Conservation (phyloP, 2,113 vertebrate genomes). For the Tenebrosternarchus preto region DNA sequence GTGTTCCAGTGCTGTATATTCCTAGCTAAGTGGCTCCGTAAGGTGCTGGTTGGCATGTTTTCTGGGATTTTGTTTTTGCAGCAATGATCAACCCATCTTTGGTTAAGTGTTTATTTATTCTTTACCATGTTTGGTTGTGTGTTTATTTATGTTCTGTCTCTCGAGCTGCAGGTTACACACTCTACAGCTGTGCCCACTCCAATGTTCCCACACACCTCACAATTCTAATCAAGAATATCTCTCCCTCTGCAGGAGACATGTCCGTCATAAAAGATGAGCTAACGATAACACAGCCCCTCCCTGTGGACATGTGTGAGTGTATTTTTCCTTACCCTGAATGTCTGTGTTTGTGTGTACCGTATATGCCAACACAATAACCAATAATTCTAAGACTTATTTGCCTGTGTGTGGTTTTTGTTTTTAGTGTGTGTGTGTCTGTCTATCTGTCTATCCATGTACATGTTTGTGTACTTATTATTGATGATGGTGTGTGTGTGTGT, state of each 20-base stretch:
- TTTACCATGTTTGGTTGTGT: too few relatives aligned
- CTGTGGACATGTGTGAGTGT: constrained; percentile 73
- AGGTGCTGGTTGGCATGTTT: too few relatives aligned
- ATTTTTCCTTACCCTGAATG: neutral
- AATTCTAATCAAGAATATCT: neutral
- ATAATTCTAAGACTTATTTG: constrained; percentile 29
- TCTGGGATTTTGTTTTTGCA: too few relatives aligned
- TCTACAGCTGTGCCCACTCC: too few relatives aligned
- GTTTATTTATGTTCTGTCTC: neutral
- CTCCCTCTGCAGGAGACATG: constrained; percentile 58
- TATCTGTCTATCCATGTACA: too few relatives aligned
- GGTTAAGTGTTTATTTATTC: too few relatives aligned
- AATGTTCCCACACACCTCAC: too few relatives aligned
- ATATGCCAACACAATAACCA: too few relatives aligned
- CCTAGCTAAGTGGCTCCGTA: too few relatives aligned
- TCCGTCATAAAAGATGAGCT: constrained; percentile 62
- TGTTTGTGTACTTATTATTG: too few relatives aligned
- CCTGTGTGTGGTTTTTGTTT: constrained; percentile 4
- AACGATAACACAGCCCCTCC: constrained; percentile 67
- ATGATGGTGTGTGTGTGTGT: constrained; percentile 35
- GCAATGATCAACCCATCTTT: too few relatives aligned
- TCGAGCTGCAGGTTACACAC: neutral
- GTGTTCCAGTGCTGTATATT: too few relatives aligned
- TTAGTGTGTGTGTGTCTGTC: constrained; percentile 1
- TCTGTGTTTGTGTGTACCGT: neutral